Evolutionary conservation across 2,888 invertebrate genomes (phyloP).

Genomic region (Mythimna albipuncta): DNA sequence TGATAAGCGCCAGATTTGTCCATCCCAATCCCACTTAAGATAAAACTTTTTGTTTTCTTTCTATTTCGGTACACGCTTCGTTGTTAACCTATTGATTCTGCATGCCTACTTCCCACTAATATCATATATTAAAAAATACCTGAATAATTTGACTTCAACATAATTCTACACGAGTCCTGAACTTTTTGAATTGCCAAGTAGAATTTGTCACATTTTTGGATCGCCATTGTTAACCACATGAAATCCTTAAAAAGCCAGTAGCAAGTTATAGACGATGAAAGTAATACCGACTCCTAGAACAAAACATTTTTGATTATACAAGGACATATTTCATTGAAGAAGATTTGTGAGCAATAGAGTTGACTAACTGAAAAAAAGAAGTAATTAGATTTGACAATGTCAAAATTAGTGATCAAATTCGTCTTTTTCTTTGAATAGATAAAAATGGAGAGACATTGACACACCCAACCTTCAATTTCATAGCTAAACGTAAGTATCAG

Average conservation of each 20-base stretch:
- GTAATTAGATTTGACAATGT: too few relatives aligned
- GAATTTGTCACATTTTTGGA: neutral
- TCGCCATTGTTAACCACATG: neutral
- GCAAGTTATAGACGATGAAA: neutral
- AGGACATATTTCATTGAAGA: neutral
- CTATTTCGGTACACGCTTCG: neutral
- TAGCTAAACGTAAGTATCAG: too few relatives aligned
- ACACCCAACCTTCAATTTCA: too few relatives aligned
- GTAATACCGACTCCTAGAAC: neutral
- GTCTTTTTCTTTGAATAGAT: too few relatives aligned
- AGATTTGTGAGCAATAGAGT: neutral
- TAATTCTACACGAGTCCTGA: neutral
- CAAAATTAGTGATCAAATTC: too few relatives aligned
- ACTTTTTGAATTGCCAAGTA: neutral
- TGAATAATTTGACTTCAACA: neutral
- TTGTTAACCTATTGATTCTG: neutral
- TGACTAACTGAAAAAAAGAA: too few relatives aligned
- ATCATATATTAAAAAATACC: neutral
- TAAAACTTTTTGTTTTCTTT: too few relatives aligned
- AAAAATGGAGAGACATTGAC: too few relatives aligned
- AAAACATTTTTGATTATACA: neutral
- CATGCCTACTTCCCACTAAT: neutral
- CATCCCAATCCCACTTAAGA: too few relatives aligned
- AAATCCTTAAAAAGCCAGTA: neutral
- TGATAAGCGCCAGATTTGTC: too few relatives aligned